Evolutionary conservation across 2,888 invertebrate genomes (phyloP).

Genomic region (Thereva unica): DNA sequence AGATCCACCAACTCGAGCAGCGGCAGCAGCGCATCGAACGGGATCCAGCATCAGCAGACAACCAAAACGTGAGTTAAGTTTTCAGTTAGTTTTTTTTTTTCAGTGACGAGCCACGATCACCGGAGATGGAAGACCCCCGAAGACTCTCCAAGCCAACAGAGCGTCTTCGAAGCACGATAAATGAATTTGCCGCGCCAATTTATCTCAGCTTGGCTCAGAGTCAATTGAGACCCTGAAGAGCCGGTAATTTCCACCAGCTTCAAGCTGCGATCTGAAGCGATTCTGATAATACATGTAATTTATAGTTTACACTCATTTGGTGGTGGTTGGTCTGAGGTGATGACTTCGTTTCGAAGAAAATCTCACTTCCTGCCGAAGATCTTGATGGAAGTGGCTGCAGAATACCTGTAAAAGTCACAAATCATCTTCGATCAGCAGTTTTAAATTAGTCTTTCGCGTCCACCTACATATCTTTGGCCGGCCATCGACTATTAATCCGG

Average conservation of each 20-base stretch:
- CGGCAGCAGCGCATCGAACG: background rate
- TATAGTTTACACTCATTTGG: conserved; percentile 15
- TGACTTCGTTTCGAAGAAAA: background rate
- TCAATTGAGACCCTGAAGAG: conserved; percentile 12
- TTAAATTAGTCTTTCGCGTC: too few species aligned
- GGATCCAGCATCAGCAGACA: conserved; percentile 42
- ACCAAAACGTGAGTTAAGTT: conserved; percentile 54
- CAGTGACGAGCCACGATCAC: background rate
- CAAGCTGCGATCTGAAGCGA: conserved; percentile 13
- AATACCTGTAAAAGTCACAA: too few species aligned
- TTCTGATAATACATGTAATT: conserved; percentile 27
- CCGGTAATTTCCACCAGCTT: background rate
- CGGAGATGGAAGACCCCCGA: background rate
- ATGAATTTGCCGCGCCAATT: conserved; percentile 10
- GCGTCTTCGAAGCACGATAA: conserved; percentile 24
- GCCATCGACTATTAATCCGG: too few species aligned
- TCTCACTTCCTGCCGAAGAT: too few species aligned
- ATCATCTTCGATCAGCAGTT: too few species aligned
- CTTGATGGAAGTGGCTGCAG: too few species aligned
- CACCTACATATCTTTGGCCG: too few species aligned
- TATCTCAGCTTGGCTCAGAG: conserved; percentile 10
- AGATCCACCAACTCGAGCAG: conserved; percentile 15
- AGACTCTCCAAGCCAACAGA: background rate
- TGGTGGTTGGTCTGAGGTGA: background rate
- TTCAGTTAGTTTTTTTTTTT: background rate